Percentiles rank a stretch among this genome's conserved stretches.
Conservation (phyloP, 2,113 vertebrate species). For the Catharus minimus region DNA sequence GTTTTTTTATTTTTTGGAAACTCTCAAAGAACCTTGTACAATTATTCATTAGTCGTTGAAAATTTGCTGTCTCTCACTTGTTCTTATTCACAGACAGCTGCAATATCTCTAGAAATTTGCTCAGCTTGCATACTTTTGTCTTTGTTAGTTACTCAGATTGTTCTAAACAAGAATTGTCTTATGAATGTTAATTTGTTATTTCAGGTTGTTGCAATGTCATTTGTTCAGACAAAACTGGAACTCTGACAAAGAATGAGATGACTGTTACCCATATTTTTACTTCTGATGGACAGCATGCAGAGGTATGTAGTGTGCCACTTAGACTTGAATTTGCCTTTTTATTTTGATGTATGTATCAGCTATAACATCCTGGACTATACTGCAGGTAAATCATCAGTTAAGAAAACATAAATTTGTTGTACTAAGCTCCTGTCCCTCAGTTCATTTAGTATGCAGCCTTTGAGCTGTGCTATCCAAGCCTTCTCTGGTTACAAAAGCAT, state of each 20-base stretch:
- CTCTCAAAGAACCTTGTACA: background rate
- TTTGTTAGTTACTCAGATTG: background rate
- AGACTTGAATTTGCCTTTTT: background rate
- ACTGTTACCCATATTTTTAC: conserved; percentile 94
- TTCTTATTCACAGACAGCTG: background rate
- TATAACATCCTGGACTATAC: background rate
- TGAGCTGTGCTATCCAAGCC: background rate
- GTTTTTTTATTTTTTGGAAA: background rate
- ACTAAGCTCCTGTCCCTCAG: background rate
- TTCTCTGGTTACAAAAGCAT: background rate
- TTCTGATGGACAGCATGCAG: conserved; percentile 90
- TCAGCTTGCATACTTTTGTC: background rate
- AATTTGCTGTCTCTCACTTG: background rate
- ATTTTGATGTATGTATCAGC: background rate
- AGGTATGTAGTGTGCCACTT: conserved; percentile 75
- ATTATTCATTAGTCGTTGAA: background rate
- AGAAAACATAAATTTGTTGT: background rate
- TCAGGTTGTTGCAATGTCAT: conserved; percentile 98
- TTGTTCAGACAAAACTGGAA: conserved; percentile 98
- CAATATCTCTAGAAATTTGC: background rate
- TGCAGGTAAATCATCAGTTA: background rate
- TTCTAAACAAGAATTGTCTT: background rate
- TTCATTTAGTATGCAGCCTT: background rate
- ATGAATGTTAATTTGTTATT: background rate
- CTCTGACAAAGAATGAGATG: conserved; percentile 98